phyloP scores from a whole-genome alignment of 1,140 invertebrate species.

The Ooceraea biroi region DNA sequence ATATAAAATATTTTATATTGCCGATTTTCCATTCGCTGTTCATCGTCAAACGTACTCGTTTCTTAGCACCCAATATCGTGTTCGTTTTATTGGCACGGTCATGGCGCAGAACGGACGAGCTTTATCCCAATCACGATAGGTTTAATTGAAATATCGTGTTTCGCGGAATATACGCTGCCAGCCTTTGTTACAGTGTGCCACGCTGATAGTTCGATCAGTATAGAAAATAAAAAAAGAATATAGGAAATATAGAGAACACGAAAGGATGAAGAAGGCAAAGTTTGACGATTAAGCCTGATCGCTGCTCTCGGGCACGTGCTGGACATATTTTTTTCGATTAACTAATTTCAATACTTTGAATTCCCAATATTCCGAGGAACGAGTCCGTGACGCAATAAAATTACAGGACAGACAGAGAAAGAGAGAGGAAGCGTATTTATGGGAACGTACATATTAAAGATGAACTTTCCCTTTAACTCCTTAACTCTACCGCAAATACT shows the following conservation, averaged over 20 bases:
- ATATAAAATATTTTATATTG: conserved; percentile 24
- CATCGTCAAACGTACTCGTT: conserved; percentile 41
- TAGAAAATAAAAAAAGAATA: conserved; percentile 49
- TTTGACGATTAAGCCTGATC: conserved; percentile 43
- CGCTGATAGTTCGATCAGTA: conserved; percentile 41
- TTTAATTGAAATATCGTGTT: conserved; percentile 75
- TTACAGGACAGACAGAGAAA: not conserved
- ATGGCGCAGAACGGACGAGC: conserved; percentile 34
- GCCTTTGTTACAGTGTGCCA: conserved; percentile 57
- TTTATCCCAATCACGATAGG: conserved; percentile 53
- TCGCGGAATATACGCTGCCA: conserved; percentile 40
- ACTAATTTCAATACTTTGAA: conserved; percentile 30
- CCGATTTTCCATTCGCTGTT: not conserved
- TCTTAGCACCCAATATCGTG: conserved; percentile 58
- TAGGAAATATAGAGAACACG: conserved; percentile 17
- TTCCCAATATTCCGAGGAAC: conserved; percentile 16
- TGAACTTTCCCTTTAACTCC: conserved; percentile 13
- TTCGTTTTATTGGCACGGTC: conserved; percentile 61
- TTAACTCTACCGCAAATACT: conserved; percentile 34
- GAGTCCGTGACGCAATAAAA: conserved; percentile 23
- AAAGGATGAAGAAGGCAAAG: conserved; percentile 57
- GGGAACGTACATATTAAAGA: conserved; percentile 14
- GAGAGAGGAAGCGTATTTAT: not conserved
- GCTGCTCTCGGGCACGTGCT: conserved; percentile 6
- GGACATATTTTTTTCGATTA: conserved; percentile 9